Percentiles rank a stretch among this genome's conserved stretches.
Evolutionary conservation across 2,113 vertebrate genomes (phyloP).

Genomic region (Podilymbus podiceps): DNA sequence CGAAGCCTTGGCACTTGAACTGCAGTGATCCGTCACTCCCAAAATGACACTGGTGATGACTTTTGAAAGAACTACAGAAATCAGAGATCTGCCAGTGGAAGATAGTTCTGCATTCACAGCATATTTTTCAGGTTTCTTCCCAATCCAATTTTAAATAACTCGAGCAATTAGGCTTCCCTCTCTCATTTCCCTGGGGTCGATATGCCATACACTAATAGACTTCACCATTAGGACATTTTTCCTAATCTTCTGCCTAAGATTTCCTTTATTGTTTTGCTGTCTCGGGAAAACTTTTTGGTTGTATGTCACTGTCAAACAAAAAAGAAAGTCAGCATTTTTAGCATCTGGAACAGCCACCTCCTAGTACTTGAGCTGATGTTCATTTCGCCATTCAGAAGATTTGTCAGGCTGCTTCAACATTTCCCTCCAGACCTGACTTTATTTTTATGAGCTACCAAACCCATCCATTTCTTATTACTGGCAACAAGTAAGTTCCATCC

Average conservation of each 20-base stretch:
- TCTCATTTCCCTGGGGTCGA: neutral
- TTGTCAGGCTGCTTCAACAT: constrained; percentile 35
- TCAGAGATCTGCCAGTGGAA: neutral
- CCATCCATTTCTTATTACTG: constrained; percentile 27
- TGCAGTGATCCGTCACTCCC: neutral
- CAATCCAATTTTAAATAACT: neutral
- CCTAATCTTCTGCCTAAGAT: neutral
- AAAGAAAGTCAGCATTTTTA: neutral
- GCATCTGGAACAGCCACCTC: neutral
- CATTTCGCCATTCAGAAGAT: neutral
- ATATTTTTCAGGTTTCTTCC: neutral
- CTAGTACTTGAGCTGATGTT: neutral
- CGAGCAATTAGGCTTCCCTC: neutral
- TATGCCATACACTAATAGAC: neutral
- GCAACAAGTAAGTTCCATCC: neutral
- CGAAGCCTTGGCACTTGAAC: neutral
- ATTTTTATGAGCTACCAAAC: constrained; percentile 45
- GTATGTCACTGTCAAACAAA: constrained; percentile 3
- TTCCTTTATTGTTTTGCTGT: neutral
- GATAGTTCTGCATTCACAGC: neutral
- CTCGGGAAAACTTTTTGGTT: neutral
- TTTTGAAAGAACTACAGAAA: neutral
- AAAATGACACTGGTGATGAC: neutral
- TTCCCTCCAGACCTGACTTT: neutral
- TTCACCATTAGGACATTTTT: neutral